Base-by-base conservation (phyloP, 2,113 vertebrate genomes). In the Thalassoma bifasciatum region DNA sequence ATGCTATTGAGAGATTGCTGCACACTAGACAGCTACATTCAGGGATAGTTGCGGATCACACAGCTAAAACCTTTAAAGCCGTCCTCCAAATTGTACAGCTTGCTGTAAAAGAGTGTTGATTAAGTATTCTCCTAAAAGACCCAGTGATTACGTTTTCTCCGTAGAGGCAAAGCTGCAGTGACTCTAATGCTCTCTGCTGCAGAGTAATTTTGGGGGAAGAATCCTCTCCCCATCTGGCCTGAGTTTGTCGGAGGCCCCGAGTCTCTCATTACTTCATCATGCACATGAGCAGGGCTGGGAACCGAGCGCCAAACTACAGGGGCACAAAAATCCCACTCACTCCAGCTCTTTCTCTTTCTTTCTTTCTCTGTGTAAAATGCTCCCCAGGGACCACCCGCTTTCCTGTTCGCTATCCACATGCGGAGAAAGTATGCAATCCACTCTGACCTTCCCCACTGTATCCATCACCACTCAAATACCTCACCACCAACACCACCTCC, bases 171-270 rank as follows among this genome's bases (percentile, higher is more conserved):
- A 67, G 85, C 69, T 76, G 62, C 66, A 57, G 23, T 59, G 59
- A 52, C 70, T 86, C 37, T 81, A 82, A 81, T 77, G 69, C 77
- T 72, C 72, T 78, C 36, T 84, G 82, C 76, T 77, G 61, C 83
- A 80, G 75, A 84, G 73, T 90, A 83, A 82, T 91, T 89, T 86
- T 80, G 61, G 72, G 72, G 63, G 78, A 78, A 82, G 83, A 77
- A 82, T 89, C 83, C 50, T 86, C 83, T 88, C 72, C 77, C 91
- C 92, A 93, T 93, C 92, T 92, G 91, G 90, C 86, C 91, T 77
- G 82, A 92, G 89, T 91, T 91, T 93, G 82, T 80, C 76, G 46
- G 84, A 88, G 72, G 85, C 85, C 85, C 82, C 65, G 75, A 46
- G 77, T 90, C 84, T 91, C 90, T 91, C 75, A 84, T 92, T 90